Percentiles rank a stretch among this genome's conserved stretches.
Evolutionary conservation across 2,888 invertebrate genomes (phyloP).

Genomic region (Synanthedon andrenaeformis): DNA sequence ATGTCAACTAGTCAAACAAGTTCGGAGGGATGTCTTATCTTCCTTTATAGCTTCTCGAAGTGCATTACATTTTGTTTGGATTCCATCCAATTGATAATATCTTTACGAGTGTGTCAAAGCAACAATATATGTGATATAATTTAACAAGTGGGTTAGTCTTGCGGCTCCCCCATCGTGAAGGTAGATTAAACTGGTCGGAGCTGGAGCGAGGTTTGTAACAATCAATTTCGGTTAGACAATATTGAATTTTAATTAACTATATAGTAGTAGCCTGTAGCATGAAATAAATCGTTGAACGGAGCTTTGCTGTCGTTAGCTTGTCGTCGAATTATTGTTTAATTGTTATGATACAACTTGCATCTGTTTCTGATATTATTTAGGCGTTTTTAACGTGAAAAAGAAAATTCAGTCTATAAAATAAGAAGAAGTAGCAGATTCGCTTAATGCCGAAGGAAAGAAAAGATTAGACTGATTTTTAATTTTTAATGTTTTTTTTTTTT

Average conservation of each 20-base stretch:
- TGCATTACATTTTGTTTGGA: too few species aligned
- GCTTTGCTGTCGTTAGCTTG: slow-evolving; percentile 33
- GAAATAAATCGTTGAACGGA: slow-evolving; percentile 39
- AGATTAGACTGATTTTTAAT: too few species aligned
- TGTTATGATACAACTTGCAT: neutral
- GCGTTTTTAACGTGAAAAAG: too few species aligned
- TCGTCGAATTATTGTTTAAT: slow-evolving; percentile 11
- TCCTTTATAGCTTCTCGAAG: too few species aligned
- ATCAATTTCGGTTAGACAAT: slow-evolving; percentile 69
- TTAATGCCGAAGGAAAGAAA: too few species aligned
- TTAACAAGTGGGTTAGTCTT: slow-evolving; percentile 18
- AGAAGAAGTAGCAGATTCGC: too few species aligned
- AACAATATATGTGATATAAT: slow-evolving; percentile 1
- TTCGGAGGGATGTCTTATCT: too few species aligned
- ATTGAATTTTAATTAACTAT: slow-evolving; percentile 69
- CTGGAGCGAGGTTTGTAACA: slow-evolving; percentile 37
- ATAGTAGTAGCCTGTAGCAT: slow-evolving; percentile 40
- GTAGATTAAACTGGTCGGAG: slow-evolving; percentile 21
- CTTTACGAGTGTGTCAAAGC: too few species aligned
- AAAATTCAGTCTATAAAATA: too few species aligned
- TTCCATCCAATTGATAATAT: too few species aligned
- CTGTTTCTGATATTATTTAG: neutral
- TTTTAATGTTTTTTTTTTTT: too few species aligned
- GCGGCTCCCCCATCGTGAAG: slow-evolving; percentile 9
- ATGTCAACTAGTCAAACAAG: too few species aligned